phyloP scores from a whole-genome alignment of 2,113 vertebrate species.

The Anarhynchus alexandrinus region DNA sequence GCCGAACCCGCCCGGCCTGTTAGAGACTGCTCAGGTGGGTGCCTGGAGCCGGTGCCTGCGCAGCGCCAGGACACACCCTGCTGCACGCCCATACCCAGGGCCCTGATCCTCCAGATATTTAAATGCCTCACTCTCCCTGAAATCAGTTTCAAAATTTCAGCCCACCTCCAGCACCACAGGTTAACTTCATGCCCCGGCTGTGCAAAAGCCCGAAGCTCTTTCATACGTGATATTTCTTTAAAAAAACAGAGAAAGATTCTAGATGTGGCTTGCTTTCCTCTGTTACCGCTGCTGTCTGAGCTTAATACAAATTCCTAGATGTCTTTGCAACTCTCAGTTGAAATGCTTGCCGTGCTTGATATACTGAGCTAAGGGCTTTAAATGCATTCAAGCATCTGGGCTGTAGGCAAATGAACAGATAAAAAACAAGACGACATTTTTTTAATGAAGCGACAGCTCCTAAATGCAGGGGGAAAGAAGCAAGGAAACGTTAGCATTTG shows the following conservation, averaged over 20 bases:
- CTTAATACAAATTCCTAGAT: neutral
- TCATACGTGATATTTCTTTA: neutral
- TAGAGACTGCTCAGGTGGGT: neutral
- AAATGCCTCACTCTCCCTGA: neutral
- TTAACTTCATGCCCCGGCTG: neutral
- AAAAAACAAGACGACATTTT: neutral
- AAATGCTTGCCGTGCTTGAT: neutral
- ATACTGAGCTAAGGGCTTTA: neutral
- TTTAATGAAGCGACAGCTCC: neutral
- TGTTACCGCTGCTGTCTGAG: neutral
- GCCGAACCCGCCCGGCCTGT: neutral
- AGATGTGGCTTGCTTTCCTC: neutral
- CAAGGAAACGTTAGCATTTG: neutral
- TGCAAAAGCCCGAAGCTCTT: neutral
- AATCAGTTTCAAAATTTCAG: neutral
- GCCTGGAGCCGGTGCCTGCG: neutral
- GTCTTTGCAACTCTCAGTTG: neutral
- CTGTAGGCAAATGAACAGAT: neutral
- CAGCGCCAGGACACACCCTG: neutral
- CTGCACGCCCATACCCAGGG: neutral
- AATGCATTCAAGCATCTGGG: neutral
- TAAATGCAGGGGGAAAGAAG: neutral
- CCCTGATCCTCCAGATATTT: neutral
- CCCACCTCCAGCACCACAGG: neutral
- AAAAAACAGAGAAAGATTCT: neutral